Percentiles rank a stretch among this genome's conserved stretches.
phyloP scores from a whole-genome alignment of 2,113 vertebrate genomes.

The Spea multiplicata region DNA sequence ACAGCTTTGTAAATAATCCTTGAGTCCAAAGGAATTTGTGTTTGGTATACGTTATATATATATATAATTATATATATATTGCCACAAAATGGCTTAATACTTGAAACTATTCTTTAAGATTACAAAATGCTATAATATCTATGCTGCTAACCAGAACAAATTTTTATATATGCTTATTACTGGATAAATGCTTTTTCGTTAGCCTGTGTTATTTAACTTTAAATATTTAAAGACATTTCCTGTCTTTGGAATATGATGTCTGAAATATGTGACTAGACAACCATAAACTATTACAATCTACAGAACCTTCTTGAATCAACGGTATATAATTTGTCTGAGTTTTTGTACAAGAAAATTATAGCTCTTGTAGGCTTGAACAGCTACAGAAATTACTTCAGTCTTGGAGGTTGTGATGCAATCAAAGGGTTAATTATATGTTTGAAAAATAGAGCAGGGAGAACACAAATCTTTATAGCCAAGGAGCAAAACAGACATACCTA shows the following conservation, averaged over 20 bases:
- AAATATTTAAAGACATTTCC: conserved; percentile 37
- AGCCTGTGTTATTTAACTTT: conserved; percentile 10
- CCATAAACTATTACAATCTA: conserved; percentile 36
- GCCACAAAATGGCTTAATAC: neutral
- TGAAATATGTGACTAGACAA: conserved; percentile 37
- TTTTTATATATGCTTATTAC: neutral
- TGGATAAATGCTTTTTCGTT: conserved; percentile 23
- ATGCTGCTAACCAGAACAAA: neutral
- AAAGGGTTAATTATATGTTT: conserved; percentile 33
- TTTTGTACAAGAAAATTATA: conserved; percentile 33
- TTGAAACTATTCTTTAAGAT: neutral
- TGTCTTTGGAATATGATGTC: conserved; percentile 10
- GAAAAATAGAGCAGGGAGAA: too few relatives aligned
- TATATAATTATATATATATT: neutral
- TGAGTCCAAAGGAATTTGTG: neutral
- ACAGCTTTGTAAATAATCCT: neutral
- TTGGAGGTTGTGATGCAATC: neutral
- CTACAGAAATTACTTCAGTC: conserved; percentile 8
- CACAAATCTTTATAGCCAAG: neutral
- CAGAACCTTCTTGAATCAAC: conserved; percentile 24
- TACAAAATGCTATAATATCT: neutral
- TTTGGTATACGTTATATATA: too few relatives aligned
- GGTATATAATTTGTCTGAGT: conserved; percentile 37
- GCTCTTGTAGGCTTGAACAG: conserved; percentile 17
- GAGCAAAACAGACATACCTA: neutral